phyloP scores from a whole-genome alignment of 2,797 vertebrate genomes.

The Thunnus albacares region DNA sequence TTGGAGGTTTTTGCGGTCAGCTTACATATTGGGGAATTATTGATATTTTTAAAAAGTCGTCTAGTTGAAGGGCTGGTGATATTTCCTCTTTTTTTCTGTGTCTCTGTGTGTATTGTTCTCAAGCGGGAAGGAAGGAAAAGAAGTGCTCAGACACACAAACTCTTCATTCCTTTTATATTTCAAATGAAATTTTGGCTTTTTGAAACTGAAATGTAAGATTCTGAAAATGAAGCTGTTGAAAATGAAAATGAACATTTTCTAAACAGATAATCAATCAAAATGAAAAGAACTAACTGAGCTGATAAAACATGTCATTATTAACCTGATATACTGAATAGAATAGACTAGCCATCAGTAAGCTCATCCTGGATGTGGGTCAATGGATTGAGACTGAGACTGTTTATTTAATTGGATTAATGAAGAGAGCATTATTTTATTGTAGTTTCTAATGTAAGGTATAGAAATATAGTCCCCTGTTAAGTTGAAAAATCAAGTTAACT shows the following conservation, averaged over 20 bases:
- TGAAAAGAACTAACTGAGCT: too few species aligned
- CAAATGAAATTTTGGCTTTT: neutral
- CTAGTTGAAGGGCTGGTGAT: neutral
- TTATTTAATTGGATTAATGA: slow-evolving; percentile 28
- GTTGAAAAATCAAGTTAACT: neutral
- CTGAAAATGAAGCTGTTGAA: neutral
- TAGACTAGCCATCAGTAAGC: slow-evolving; percentile 14
- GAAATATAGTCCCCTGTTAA: slow-evolving; percentile 6
- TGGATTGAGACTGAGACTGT: slow-evolving; percentile 1
- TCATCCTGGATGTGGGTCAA: slow-evolving; percentile 55
- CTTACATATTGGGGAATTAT: neutral
- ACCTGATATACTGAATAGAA: slow-evolving; percentile 1
- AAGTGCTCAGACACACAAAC: slow-evolving; percentile 34
- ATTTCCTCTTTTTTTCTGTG: neutral
- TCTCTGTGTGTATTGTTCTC: slow-evolving; percentile 30
- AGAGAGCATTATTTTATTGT: slow-evolving; percentile 5
- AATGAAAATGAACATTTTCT: neutral
- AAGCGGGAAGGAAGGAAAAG: neutral
- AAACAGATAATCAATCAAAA: neutral
- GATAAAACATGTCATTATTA: slow-evolving; percentile 14
- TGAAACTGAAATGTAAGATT: neutral
- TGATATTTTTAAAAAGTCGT: neutral
- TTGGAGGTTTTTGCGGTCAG: neutral
- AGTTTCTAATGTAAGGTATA: neutral
- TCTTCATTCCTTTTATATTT: neutral